phyloP scores from a whole-genome alignment of 1,140 invertebrate genomes.

The Apis cerana region DNA sequence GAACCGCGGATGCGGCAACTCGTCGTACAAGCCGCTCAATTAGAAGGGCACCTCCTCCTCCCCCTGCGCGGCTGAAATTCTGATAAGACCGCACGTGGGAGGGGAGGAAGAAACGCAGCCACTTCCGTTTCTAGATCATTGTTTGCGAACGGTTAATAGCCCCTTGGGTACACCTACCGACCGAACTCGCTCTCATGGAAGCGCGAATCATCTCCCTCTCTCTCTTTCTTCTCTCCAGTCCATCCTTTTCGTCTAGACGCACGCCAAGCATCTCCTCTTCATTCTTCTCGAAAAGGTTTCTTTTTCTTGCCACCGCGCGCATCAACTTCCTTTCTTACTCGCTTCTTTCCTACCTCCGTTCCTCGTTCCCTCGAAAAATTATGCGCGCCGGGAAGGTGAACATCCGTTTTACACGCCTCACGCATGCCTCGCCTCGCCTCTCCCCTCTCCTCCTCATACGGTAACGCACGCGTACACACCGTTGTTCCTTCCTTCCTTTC shows the following conservation, averaged over 20 bases:
- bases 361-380: slow-evolving; percentile 69
- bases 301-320: background rate
- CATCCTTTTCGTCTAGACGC: background rate
- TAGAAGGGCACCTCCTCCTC: slow-evolving; percentile 59
- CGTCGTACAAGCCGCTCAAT: slow-evolving; percentile 66
- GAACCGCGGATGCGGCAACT: slow-evolving; percentile 20
- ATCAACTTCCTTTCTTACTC: slow-evolving; percentile 51
- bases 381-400: slow-evolving; percentile 69
- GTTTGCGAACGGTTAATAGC: slow-evolving; percentile 80
- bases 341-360: slow-evolving; percentile 50
- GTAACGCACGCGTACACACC: background rate
- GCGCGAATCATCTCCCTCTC: slow-evolving; percentile 51
- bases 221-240: slow-evolving; percentile 16
- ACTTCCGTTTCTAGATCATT: slow-evolving; percentile 79
- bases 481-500: background rate
- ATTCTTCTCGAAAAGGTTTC: background rate
- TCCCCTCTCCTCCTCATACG: no score
- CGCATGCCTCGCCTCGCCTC: background rate
- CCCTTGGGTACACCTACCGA: slow-evolving; percentile 70
- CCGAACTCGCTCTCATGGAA: slow-evolving; percentile 69
- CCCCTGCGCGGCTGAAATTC: slow-evolving; percentile 72
- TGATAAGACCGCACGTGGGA: slow-evolving; percentile 71
- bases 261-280: background rate
- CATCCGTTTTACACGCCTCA: slow-evolving; percentile 71
- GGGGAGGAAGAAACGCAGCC: slow-evolving; percentile 56